Base-by-base conservation (phyloP, 2,113 vertebrate species). In the Ciconia stormi region DNA sequence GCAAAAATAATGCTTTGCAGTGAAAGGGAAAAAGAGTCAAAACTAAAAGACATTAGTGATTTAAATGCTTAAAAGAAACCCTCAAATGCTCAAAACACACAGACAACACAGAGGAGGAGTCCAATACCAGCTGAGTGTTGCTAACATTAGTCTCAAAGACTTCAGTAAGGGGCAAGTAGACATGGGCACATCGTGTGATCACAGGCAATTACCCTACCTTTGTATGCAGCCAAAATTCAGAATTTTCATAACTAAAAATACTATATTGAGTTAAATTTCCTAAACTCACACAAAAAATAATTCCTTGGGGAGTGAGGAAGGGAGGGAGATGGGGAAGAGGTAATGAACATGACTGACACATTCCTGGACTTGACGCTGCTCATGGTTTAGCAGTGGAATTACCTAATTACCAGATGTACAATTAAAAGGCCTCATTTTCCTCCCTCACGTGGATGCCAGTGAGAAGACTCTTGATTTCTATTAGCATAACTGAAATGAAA, bases 101-200 rank as follows among this genome's bases (percentile, higher is more conserved):
- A 56, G 22, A 46, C 15, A 62, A 50, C 22, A 34, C 10, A 34
- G 5, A 67, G 22, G 19, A 85, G 4, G 8, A 19, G 29, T 26
- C 23, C 55, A 26, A 4, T 10, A 46, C 15, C 17, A 82, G 12
- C 5, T 52, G 18, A 66, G 25, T 16, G 18, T 36, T 47, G 16
- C 30, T 67, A 74, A 53, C 3, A 2, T 63, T 46, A 13, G 27
- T 42, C 47, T 69, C 19, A 42, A 72, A 87, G 40, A 61, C 46
- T 67, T 66, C 7, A 29, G 17, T 47, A 53, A 82, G 15, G 9
- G 19, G 7, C 13, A 58, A 11, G 34, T 20, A 49, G 25, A 79
- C 23, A 72, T 0, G 1, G 16, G 66, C 16, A 61, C 3, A 2
- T 6, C 22, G 18, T 38, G 22, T 55, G 18, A 78, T 16, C 34